Evolutionary conservation across 2,888 invertebrate genomes (phyloP), one percentile per base, ranked within the genome.

Genomic region (Invenusta paracnida): DNA sequence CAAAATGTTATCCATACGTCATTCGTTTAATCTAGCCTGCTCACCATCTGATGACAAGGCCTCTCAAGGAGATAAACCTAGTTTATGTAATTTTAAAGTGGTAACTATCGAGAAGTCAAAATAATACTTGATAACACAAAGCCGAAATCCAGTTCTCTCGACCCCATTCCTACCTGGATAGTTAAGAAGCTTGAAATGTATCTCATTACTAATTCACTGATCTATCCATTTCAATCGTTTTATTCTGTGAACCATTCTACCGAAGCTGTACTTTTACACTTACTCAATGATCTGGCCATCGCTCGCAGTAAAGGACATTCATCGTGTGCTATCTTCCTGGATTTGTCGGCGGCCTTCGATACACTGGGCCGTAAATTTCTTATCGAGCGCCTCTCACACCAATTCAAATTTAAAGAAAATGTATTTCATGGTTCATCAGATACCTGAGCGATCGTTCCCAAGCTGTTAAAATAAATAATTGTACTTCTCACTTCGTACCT

Each of bases 401-500:
- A 23, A 23, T 73, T 73, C 2, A 23, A 23, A 73, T 73, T 73
- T 73, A 73, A 73, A 73, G 73, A 5, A 73, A 73, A 73, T 73
- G 27, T 73, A 73, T 73, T 73, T 73, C 73, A 73, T 73, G 73
- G 73, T 73, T 73, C 73, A 73, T 23, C 73, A 73, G 23, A 5
- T 73, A 73, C 73, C 2, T 73, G 2, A 73, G 73, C 27, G 23
- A 73, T n/a, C 73, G 25, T 73, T 73, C 73, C 23, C 73, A 23
- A 73, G 73, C 73, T 23, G 73, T 23, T 73, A 73, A 23, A 73
- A 73, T 73, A 73, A 73, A 73, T n/a, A 73, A 73, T 73, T 73
- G 17, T 23, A 73, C 73, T 73, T 73, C 73, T 73, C 2, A 73
- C 25, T 73, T 23, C 25, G 11, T 73, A 5, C 73, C 2, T 73